Evolutionary conservation across 2,113 vertebrate genomes (phyloP).

Genomic region (Thunnus maccoyii): DNA sequence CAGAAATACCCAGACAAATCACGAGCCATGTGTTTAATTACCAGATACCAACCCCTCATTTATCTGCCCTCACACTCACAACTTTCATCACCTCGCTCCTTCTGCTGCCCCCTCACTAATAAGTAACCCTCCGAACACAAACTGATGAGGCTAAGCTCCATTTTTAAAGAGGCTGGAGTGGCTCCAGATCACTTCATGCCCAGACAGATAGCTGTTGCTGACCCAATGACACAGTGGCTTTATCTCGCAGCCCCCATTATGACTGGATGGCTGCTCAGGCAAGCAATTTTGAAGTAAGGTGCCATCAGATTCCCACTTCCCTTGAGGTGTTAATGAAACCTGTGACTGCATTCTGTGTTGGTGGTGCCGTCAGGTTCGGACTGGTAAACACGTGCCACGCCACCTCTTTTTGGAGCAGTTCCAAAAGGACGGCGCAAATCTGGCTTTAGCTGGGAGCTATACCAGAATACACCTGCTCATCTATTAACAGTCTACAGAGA

Average conservation of each 20-base stretch:
- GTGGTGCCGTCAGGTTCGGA: conserved; percentile 28
- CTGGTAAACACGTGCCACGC: conserved; percentile 43
- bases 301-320: conserved; percentile 48
- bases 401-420: conserved; percentile 39
- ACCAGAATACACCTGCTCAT: conserved; percentile 60
- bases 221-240: conserved; percentile 76
- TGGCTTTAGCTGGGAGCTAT: conserved; percentile 39
- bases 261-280: conserved; percentile 40
- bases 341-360: conserved; percentile 59
- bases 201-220: conserved; percentile 65
- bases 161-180: conserved; percentile 67
- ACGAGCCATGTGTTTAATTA: conserved; percentile 59
- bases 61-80: conserved; percentile 58
- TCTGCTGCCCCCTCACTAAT: conserved; percentile 25
- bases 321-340: conserved; percentile 67
- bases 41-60: conserved; percentile 58
- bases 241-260: conserved; percentile 37
- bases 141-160: conserved; percentile 58
- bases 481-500: conserved; percentile 44
- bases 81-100: conserved; percentile 59
- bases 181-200: conserved; percentile 63
- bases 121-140: background rate
- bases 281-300: conserved; percentile 48
- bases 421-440: conserved; percentile 64
- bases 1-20: conserved; percentile 72